A percentile compares a stretch with the other conserved stretches of the same genome.
Evolutionary conservation across 2,113 vertebrate genomes (phyloP).

Genomic region (Etia nguti): DNA sequence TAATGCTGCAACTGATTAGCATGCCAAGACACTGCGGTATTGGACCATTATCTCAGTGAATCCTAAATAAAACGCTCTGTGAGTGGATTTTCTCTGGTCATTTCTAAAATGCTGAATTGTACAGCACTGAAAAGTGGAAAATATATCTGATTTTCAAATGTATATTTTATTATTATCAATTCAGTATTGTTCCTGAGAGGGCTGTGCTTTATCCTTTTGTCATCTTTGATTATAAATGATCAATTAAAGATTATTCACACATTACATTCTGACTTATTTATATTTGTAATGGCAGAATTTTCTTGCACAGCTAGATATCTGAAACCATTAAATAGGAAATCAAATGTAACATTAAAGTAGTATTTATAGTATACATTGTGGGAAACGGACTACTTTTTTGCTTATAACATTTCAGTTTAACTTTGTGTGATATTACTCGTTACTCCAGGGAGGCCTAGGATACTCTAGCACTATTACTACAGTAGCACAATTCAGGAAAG

Average conservation of each 20-base stretch:
- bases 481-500: not conserved
- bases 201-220: not conserved
- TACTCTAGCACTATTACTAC: not conserved
- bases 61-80: not conserved
- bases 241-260: not conserved
- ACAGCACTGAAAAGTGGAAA: not conserved
- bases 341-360: no score
- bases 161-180: not conserved
- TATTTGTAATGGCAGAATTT: not conserved
- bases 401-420: not conserved
- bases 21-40: not conserved
- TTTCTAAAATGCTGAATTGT: not conserved
- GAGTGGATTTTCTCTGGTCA: not conserved
- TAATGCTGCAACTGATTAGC: constrained; percentile 15
- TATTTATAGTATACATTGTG: not conserved
- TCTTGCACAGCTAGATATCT: not conserved
- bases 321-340: not conserved
- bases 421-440: not conserved
- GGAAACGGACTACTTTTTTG: not conserved
- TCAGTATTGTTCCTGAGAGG: not conserved
- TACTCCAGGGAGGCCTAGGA: not conserved
- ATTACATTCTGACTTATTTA: not conserved
- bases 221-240: not conserved
- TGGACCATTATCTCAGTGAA: not conserved
- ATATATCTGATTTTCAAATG: not conserved